These are phyloP conservation scores for Linurgus olivaceus DNA, from an alignment of 2,797 vertebrate species.

Conservation along the genomic window DNA sequence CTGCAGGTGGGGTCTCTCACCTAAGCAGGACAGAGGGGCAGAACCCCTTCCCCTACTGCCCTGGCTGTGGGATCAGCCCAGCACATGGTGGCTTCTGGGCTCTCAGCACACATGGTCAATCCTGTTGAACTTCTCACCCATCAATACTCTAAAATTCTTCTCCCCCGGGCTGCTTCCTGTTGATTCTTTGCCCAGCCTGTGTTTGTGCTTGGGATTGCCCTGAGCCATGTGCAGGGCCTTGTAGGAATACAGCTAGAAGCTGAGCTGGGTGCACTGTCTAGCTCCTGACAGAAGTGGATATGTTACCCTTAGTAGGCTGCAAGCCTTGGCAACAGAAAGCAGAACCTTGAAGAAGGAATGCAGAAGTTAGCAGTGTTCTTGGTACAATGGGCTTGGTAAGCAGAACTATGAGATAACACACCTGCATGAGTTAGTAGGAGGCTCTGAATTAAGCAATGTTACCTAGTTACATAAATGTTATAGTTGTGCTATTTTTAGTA, in stretches of 20 bases:
- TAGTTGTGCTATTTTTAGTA: background rate
- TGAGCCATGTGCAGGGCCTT: fast-evolving
- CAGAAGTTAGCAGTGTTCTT: background rate
- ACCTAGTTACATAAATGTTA: background rate
- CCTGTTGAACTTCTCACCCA: background rate
- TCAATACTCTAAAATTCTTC: background rate
- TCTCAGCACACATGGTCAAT: fast-evolving
- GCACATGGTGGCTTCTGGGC: background rate
- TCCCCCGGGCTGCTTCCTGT: background rate
- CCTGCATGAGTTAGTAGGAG: background rate
- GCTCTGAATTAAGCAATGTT: background rate
- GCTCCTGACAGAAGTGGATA: background rate
- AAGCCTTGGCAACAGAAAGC: background rate
- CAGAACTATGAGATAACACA: background rate
- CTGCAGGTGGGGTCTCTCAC: background rate
- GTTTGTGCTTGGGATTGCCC: background rate
- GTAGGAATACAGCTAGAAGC: background rate
- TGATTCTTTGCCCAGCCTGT: background rate
- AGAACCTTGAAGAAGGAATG: background rate
- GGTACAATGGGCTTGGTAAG: background rate
- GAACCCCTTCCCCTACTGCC: background rate
- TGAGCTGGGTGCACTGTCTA: background rate
- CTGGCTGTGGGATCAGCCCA: background rate
- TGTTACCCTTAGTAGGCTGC: background rate
- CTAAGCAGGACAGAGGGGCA: background rate